phyloP scores from a whole-genome alignment of 2,113 vertebrate genomes.

The Vulpes ferrilata region DNA sequence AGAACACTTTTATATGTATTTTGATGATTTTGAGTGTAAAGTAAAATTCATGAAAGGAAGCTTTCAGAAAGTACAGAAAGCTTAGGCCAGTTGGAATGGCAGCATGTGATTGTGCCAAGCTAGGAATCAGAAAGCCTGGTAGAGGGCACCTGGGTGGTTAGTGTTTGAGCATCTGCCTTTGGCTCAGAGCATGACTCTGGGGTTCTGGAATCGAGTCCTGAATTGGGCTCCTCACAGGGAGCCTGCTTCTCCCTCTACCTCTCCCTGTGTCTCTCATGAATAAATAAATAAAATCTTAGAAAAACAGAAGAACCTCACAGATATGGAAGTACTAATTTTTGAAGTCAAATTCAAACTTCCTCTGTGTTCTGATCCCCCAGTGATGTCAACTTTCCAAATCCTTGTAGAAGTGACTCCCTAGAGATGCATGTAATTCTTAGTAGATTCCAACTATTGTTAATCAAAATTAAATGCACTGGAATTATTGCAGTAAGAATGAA shows the following conservation, averaged over 20 bases:
- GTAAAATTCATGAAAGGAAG: neutral
- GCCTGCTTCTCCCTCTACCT: no score
- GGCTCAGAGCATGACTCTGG: no score
- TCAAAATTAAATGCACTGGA: neutral
- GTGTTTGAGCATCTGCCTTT: no score
- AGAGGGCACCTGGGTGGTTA: no score
- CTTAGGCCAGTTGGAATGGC: no score
- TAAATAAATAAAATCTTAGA: no score
- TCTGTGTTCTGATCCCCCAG: neutral
- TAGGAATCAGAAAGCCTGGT: no score
- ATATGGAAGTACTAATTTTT: neutral
- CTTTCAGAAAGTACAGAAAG: no score
- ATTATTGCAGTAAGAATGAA: neutral
- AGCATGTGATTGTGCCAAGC: no score
- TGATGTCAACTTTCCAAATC: neutral
- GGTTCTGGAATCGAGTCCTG: no score
- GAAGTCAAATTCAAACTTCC: neutral
- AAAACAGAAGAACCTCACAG: neutral
- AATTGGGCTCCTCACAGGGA: no score
- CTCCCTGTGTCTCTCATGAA: no score
- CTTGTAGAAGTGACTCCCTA: neutral
- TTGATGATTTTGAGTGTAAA: neutral
- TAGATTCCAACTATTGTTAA: neutral
- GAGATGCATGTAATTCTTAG: neutral
- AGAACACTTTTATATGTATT: neutral